phyloP scores from a whole-genome alignment of 2,888 invertebrate species.

The Alloscopus bannaensis region DNA sequence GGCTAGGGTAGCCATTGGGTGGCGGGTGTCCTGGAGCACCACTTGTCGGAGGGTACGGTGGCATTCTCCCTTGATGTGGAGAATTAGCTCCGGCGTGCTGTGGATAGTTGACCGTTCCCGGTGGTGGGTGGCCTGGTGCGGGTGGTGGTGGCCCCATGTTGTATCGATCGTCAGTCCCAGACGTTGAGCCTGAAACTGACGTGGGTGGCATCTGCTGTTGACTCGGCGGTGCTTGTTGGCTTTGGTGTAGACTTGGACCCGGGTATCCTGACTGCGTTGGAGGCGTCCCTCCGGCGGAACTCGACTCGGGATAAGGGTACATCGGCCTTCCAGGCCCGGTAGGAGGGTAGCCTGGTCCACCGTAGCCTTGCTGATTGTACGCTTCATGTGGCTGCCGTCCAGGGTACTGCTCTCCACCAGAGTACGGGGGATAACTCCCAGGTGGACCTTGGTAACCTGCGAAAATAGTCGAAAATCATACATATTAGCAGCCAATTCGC shows the following conservation, averaged over 20 bases:
- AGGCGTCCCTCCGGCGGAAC: conserved; percentile 42
- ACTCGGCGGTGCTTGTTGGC: conserved; percentile 46
- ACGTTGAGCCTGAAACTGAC: conserved; percentile 57
- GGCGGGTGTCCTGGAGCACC: conserved; percentile 74
- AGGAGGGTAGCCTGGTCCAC: conserved; percentile 75
- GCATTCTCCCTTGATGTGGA: conserved; percentile 83
- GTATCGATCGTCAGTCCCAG: conserved; percentile 67
- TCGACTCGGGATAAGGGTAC: conserved; percentile 75
- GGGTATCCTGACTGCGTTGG: conserved; percentile 75
- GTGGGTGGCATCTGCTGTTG: conserved; percentile 57
- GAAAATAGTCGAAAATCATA: too few species aligned
- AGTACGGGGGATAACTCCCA: conserved; percentile 77
- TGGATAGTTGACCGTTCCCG: conserved; percentile 52
- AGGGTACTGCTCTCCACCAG: conserved; percentile 76
- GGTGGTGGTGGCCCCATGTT: conserved; percentile 63
- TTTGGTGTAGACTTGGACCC: conserved; percentile 71
- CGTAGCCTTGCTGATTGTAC: conserved; percentile 75
- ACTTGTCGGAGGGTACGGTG: conserved; percentile 86
- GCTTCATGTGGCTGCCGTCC: conserved; percentile 74
- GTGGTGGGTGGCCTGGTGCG: conserved; percentile 50
- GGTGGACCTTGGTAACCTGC: conserved; percentile 76
- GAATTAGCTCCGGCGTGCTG: conserved; percentile 76
- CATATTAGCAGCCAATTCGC: neutral
- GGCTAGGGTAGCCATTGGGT: conserved; percentile 74
- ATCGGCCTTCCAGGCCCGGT: conserved; percentile 74